A percentile compares a stretch with the other conserved stretches of the same genome.
Conservation (phyloP, 2,797 vertebrate genomes). For the Paramormyrops hopkinsi region DNA sequence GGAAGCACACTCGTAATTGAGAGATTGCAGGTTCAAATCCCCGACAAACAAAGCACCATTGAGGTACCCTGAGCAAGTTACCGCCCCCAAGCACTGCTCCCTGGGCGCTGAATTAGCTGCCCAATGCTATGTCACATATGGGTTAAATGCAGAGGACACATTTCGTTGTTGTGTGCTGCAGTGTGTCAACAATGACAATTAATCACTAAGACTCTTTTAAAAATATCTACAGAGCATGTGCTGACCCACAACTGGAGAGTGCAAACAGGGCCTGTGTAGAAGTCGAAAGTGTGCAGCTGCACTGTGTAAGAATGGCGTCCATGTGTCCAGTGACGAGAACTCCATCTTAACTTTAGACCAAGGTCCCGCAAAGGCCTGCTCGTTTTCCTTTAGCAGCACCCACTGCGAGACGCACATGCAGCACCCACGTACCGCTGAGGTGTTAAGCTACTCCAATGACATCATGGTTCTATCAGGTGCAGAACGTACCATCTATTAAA, state of each 20-base stretch:
- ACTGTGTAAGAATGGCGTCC: not conserved
- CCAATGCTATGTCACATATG: too few species aligned
- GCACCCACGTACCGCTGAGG: not conserved
- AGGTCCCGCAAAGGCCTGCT: not conserved
- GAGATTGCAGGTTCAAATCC: too few species aligned
- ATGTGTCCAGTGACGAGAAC: not conserved
- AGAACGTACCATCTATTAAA: not conserved
- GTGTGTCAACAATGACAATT: too few species aligned
- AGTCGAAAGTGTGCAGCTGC: not conserved
- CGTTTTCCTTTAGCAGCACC: not conserved
- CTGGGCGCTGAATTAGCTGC: too few species aligned
- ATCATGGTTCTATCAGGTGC: not conserved
- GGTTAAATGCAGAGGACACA: too few species aligned
- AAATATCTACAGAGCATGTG: not conserved
- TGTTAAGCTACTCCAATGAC: not conserved
- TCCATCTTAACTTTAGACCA: not conserved
- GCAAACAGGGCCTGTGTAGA: not conserved
- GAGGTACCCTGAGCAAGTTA: too few species aligned
- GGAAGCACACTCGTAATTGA: too few species aligned
- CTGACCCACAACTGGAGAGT: not conserved
- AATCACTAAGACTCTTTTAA: too few species aligned
- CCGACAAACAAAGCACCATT: too few species aligned
- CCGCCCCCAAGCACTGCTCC: too few species aligned
- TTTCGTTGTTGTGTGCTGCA: too few species aligned
- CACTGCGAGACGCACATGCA: not conserved